Percentiles rank a stretch among this genome's conserved stretches.
These are phyloP conservation scores for Sinocyclocheilus grahami DNA, from an alignment of 2,113 vertebrate species.

Conservation along the genomic window DNA sequence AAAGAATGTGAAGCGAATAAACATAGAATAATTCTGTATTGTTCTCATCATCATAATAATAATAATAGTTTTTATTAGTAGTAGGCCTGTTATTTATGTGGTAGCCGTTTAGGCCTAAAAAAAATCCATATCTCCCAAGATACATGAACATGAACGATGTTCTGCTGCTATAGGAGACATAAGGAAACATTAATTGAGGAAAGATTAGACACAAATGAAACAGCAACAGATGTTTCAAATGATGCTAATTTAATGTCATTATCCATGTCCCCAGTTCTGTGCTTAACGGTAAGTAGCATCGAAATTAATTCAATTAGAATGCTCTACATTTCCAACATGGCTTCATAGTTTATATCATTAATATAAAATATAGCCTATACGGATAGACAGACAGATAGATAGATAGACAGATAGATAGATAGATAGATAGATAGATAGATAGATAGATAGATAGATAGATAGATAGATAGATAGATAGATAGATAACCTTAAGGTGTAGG, in stretches of 20 bases:
- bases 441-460: too few species aligned
- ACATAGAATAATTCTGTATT: background rate
- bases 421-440: background rate
- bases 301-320: conserved; percentile 15
- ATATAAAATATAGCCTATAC: background rate
- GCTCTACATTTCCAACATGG: background rate
- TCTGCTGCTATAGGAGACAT: conserved; percentile 38
- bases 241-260: conserved; percentile 51
- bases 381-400: background rate
- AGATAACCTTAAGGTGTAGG: too few species aligned
- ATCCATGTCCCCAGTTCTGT: conserved; percentile 14
- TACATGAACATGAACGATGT: background rate
- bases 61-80: background rate
- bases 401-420: background rate
- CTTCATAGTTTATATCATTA: background rate
- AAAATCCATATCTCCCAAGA: background rate
- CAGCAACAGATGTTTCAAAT: conserved; percentile 61
- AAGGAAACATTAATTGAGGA: conserved; percentile 46
- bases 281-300: conserved; percentile 18
- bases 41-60: background rate
- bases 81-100: background rate
- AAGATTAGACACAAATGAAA: conserved; percentile 56
- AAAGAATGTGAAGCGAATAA: background rate
- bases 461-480: too few species aligned
- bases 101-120: background rate